phyloP scores from a whole-genome alignment of 1,140 invertebrate species.

The Drosophila subobscura region DNA sequence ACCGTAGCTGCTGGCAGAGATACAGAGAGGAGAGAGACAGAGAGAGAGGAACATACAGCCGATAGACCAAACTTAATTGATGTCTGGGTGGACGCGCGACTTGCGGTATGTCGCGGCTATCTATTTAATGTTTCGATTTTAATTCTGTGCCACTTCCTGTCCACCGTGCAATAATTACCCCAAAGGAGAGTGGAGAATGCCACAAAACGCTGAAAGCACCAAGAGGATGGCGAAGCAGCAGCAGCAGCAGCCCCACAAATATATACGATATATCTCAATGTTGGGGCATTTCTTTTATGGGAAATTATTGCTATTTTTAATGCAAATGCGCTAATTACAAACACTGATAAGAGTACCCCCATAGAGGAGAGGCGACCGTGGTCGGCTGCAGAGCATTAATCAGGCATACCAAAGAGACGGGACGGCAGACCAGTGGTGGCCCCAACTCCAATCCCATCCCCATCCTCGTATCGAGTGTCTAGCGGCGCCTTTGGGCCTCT shows the following conservation, averaged over 20 bases:
- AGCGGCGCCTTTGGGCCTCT: slow-evolving; percentile 67
- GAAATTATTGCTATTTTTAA: slow-evolving; percentile 82
- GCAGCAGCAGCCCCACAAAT: slow-evolving; percentile 14
- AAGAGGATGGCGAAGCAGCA: background rate
- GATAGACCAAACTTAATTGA: slow-evolving; percentile 52
- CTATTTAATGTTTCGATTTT: slow-evolving; percentile 76
- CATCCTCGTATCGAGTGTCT: slow-evolving; percentile 27
- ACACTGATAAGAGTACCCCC: slow-evolving; percentile 65
- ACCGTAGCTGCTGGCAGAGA: background rate
- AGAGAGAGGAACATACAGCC: background rate
- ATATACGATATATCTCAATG: slow-evolving; percentile 40
- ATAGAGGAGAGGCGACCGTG: slow-evolving; percentile 8
- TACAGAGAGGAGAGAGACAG: background rate
- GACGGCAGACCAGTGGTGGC: slow-evolving; percentile 5
- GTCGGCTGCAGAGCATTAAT: slow-evolving; percentile 55
- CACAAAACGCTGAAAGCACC: background rate
- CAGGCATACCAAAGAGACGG: slow-evolving; percentile 57
- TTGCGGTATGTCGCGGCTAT: slow-evolving; percentile 56
- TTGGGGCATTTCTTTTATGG: slow-evolving; percentile 73
- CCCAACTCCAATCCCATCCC: too few relatives aligned
- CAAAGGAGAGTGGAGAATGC: slow-evolving; percentile 21
- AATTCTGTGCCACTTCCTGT: slow-evolving; percentile 74
- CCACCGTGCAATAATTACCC: slow-evolving; percentile 52
- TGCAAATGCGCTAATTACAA: slow-evolving; percentile 82
- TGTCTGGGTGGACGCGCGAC: slow-evolving; percentile 39